Percentiles rank a stretch among this genome's conserved stretches.
Evolutionary conservation across 1,140 invertebrate genomes (phyloP).

Genomic region (Sinonovacula constricta): DNA sequence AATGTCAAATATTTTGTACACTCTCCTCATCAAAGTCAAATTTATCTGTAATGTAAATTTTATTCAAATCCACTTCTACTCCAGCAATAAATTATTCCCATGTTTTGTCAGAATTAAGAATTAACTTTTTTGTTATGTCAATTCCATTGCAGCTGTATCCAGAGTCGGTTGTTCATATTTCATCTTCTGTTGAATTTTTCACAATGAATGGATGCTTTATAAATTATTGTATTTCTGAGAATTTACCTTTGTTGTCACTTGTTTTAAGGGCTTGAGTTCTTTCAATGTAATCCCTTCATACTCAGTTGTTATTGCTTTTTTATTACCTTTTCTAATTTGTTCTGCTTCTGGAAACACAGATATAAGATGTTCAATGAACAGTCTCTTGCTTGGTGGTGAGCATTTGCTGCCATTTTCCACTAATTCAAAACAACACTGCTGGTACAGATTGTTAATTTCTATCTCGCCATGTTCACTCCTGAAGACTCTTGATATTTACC

Average conservation of each 20-base stretch:
- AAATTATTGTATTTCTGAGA: background rate
- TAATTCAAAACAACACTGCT: background rate
- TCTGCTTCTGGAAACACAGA: slow-evolving; percentile 22
- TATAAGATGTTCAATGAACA: background rate
- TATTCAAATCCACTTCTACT: background rate
- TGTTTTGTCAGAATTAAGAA: background rate
- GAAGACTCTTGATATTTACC: too few relatives aligned
- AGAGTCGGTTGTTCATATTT: background rate
- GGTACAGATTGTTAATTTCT: slow-evolving; percentile 20
- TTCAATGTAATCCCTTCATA: slow-evolving; percentile 2
- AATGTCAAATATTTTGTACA: background rate
- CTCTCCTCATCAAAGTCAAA: background rate
- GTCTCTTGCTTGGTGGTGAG: background rate
- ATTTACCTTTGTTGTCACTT: background rate
- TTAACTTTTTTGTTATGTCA: background rate
- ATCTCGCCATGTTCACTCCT: slow-evolving; percentile 6
- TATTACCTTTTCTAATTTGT: background rate
- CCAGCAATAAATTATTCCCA: background rate
- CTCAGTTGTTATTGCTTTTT: background rate
- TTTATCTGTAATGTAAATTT: background rate
- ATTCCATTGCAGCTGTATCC: background rate
- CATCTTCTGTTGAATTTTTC: background rate
- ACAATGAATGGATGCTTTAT: background rate
- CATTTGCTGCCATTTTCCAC: background rate
- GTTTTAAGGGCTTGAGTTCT: background rate